Conservation (phyloP, 2,888 invertebrate genomes). For the Nesidiocoris tenuis region DNA sequence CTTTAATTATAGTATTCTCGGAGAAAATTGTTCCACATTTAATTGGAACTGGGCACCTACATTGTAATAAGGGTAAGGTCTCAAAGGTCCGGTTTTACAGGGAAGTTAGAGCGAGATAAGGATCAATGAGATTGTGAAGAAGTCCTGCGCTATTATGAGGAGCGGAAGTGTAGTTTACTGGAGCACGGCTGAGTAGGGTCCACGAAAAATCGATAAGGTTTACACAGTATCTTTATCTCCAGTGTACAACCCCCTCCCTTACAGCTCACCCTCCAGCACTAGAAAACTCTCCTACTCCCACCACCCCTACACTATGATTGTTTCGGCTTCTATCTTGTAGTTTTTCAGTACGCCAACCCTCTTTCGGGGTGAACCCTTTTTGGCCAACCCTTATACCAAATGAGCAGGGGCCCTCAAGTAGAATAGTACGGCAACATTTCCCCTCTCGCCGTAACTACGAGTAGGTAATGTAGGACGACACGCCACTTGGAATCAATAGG, state of each 20-base stretch:
- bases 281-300: not conserved
- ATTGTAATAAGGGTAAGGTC: too few relatives aligned
- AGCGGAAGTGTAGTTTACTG: slow-evolving; percentile 43
- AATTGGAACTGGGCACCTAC: too few relatives aligned
- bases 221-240: slow-evolving; percentile 43
- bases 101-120: not conserved
- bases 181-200: slow-evolving; percentile 14
- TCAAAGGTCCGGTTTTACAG: not conserved
- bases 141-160: slow-evolving; percentile 31
- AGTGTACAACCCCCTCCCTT: not conserved
- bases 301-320: too few relatives aligned
- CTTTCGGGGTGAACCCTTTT: not conserved
- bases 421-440: too few relatives aligned
- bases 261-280: not conserved
- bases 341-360: too few relatives aligned
- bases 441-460: not conserved
- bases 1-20: not conserved
- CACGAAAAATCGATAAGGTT: slow-evolving; percentile 35
- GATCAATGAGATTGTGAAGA: slow-evolving; percentile 14
- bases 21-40: not conserved
- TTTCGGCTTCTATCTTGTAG: too few relatives aligned
- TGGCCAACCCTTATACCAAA: not conserved
- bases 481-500: not conserved
- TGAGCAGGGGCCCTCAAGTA: not conserved
- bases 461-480: not conserved